Conservation (phyloP, 2,113 vertebrate genomes). For the Rhabdornis inornatus region DNA sequence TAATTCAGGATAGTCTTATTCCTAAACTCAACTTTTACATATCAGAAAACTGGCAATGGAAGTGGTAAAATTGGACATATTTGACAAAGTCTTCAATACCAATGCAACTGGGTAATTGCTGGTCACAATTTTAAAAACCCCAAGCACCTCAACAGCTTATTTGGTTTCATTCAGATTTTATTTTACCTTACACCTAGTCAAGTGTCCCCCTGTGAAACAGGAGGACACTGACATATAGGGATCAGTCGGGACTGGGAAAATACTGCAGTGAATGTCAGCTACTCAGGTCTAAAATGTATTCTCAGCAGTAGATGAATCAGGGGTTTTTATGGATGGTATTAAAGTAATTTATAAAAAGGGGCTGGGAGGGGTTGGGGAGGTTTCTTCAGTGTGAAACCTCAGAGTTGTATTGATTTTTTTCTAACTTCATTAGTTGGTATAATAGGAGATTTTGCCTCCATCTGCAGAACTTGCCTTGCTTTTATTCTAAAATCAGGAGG, state of each 20-base stretch:
- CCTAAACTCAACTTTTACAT: not conserved
- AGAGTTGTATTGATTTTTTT: not conserved
- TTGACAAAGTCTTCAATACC: not conserved
- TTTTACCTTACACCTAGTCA: not conserved
- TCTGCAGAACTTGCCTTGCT: not conserved
- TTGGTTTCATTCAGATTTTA: not conserved
- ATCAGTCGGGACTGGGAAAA: not conserved
- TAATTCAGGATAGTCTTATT: not conserved
- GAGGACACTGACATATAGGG: not conserved
- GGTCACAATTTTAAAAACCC: not conserved
- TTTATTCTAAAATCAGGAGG: not conserved
- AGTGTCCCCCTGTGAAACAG: not conserved
- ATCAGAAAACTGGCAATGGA: not conserved
- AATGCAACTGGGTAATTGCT: not conserved
- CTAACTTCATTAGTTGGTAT: not conserved
- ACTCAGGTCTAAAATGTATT: not conserved
- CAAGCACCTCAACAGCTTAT: not conserved
- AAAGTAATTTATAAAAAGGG: not conserved
- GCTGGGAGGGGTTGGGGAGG: rapidly evolving
- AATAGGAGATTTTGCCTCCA: not conserved
- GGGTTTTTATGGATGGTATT: not conserved
- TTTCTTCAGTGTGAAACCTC: not conserved
- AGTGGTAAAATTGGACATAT: not conserved
- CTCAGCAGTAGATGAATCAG: not conserved
- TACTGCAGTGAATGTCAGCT: not conserved